Conservation (phyloP, 92 coral and sea anemone genomes). For the Paragorgia papillata region DNA sequence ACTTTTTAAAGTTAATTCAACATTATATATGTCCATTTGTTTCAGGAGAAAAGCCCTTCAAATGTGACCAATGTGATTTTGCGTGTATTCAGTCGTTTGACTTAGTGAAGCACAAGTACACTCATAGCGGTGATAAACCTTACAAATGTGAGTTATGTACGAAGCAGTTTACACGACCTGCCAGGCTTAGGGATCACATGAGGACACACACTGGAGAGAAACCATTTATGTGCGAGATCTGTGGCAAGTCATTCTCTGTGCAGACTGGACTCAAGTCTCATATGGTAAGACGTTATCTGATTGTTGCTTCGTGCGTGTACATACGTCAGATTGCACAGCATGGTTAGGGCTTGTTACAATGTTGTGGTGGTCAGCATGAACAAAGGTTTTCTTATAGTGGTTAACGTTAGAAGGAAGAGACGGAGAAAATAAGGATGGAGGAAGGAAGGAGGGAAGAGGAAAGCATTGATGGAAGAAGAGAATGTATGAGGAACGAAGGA, state of each 20-base stretch:
- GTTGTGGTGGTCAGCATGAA: too few relatives aligned
- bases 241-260: conserved; percentile 95
- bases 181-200: conserved; percentile 94
- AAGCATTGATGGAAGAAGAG: too few relatives aligned
- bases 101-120: conserved; percentile 95
- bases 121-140: conserved; percentile 98
- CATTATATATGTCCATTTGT: too few relatives aligned
- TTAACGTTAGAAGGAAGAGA: too few relatives aligned
- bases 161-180: conserved; percentile 98
- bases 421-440: too few relatives aligned
- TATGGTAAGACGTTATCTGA: conserved; percentile 81
- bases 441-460: too few relatives aligned
- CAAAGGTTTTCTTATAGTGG: too few relatives aligned
- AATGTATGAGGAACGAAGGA: too few relatives aligned
- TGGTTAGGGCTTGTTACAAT: too few relatives aligned
- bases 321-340: not conserved
- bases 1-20: too few relatives aligned
- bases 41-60: conserved; percentile 88
- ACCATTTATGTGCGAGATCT: conserved; percentile 89
- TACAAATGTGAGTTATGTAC: conserved; percentile 94
- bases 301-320: not conserved
- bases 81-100: conserved; percentile 99
- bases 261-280: conserved; percentile 99
- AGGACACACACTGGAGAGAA: conserved; percentile 97
- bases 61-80: conserved; percentile 94